phyloP scores from a whole-genome alignment of 2,888 invertebrate species.

The Sphaerophoria taeniata region DNA sequence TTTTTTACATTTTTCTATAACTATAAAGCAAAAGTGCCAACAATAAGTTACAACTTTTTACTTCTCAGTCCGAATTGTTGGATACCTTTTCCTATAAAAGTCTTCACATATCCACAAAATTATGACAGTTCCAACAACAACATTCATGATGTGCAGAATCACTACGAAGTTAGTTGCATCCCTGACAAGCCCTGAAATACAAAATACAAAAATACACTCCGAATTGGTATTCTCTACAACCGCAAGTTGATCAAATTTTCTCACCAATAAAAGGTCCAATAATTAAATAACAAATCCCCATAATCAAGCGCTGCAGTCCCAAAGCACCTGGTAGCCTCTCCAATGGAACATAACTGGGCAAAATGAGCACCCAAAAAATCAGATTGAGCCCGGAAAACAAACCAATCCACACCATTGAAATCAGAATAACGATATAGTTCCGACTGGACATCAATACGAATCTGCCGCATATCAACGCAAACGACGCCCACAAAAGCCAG shows the following conservation, averaged over 20 bases:
- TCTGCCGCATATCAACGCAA: slow-evolving; percentile 87
- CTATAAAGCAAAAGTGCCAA: too few species aligned
- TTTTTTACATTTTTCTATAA: too few species aligned
- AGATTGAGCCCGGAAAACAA: slow-evolving; percentile 88
- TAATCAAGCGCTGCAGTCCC: slow-evolving; percentile 87
- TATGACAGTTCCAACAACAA: slow-evolving; percentile 86
- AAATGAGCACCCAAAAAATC: slow-evolving; percentile 89
- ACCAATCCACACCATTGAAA: slow-evolving; percentile 87
- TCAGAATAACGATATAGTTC: slow-evolving; percentile 84
- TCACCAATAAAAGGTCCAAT: slow-evolving; percentile 88
- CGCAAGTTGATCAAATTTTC: slow-evolving; percentile 66
- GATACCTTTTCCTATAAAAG: slow-evolving; percentile 11
- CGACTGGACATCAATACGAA: slow-evolving; percentile 84
- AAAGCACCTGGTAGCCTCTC: slow-evolving; percentile 88
- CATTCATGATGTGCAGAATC: slow-evolving; percentile 87
- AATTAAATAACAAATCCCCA: slow-evolving; percentile 86
- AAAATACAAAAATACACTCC: background rate
- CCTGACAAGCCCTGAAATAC: slow-evolving; percentile 84
- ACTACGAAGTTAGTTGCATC: slow-evolving; percentile 86
- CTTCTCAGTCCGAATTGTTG: background rate
- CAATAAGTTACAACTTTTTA: too few species aligned
- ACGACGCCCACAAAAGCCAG: slow-evolving; percentile 88
- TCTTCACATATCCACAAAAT: slow-evolving; percentile 86
- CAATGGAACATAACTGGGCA: slow-evolving; percentile 88
- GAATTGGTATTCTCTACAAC: background rate